Evolutionary conservation across 2,888 invertebrate genomes (phyloP).

Genomic region (Eupithecia subfuscata): DNA sequence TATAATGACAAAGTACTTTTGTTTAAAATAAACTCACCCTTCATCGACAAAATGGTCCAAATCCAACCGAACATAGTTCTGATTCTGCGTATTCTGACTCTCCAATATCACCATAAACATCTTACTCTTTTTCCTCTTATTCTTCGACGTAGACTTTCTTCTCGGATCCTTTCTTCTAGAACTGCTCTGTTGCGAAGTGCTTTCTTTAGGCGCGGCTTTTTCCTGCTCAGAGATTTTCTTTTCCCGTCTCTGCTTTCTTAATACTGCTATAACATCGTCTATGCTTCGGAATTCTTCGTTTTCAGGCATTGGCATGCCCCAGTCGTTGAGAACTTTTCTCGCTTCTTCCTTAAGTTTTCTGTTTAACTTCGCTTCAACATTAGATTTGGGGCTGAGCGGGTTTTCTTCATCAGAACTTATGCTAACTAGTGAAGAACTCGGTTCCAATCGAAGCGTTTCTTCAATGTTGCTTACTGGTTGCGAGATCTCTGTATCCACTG

Average conservation of each 20-base stretch:
- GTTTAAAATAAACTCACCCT: conserved; percentile 56
- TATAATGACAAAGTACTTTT: neutral
- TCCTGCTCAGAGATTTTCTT: conserved; percentile 51
- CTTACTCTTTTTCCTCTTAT: conserved; percentile 68
- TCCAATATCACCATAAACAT: conserved; percentile 76
- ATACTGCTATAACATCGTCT: conserved; percentile 69
- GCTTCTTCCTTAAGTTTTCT: conserved; percentile 45
- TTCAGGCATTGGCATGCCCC: conserved; percentile 54
- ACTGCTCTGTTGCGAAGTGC: conserved; percentile 60
- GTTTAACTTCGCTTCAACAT: conserved; percentile 19
- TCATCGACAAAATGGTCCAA: conserved; percentile 80
- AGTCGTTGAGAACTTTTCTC: conserved; percentile 56
- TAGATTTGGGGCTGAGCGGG: conserved; percentile 19
- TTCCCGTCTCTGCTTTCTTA: conserved; percentile 67
- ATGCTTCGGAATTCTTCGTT: conserved; percentile 62
- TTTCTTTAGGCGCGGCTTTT: conserved; percentile 38
- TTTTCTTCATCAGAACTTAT: conserved; percentile 62
- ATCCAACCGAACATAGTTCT: conserved; percentile 72
- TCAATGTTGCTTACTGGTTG: conserved; percentile 18
- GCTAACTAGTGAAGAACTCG: conserved; percentile 70
- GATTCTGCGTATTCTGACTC: conserved; percentile 59
- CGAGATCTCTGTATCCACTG: conserved; percentile 3
- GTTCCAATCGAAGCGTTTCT: conserved; percentile 63
- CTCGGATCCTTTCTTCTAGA: conserved; percentile 59
- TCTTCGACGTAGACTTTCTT: conserved; percentile 63